Evolutionary conservation across 2,797 vertebrate genomes (phyloP).

Genomic region (Hippoglossus hippoglossus): DNA sequence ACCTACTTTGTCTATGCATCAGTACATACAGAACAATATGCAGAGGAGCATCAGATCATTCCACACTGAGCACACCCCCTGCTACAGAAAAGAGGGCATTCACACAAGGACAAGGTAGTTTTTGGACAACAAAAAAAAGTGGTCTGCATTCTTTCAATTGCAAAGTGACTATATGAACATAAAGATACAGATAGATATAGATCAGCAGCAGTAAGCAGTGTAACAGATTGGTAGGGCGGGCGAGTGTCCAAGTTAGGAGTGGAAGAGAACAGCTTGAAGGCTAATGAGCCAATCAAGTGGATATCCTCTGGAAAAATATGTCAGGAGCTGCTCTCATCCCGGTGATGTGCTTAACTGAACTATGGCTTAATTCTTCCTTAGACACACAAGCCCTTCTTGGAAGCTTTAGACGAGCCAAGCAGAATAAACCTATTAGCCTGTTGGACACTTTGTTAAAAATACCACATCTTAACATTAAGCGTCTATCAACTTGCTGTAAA

Average conservation of each 20-base stretch:
- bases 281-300: constrained; percentile 78
- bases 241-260: constrained; percentile 57
- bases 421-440: constrained; percentile 63
- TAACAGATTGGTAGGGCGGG: constrained; percentile 49
- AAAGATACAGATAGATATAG: constrained; percentile 12
- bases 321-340: constrained; percentile 59
- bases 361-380: constrained; percentile 59
- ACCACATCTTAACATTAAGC: constrained; percentile 14
- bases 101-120: neutral
- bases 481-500: neutral
- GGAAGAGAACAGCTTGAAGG: constrained; percentile 72
- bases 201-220: constrained; percentile 18
- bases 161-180: constrained; percentile 12
- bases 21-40: neutral
- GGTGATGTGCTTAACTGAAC: constrained; percentile 48
- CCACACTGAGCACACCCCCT: neutral
- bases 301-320: constrained; percentile 75
- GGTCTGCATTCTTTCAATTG: neutral
- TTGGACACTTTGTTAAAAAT: constrained; percentile 53
- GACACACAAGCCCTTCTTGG: constrained; percentile 33
- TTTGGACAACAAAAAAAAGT: neutral
- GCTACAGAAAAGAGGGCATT: neutral
- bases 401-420: constrained; percentile 44
- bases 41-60: neutral
- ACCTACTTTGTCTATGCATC: neutral